Evolutionary conservation across 1,140 invertebrate species (phyloP).

Genomic region (Aphaenogaster rudis): DNA sequence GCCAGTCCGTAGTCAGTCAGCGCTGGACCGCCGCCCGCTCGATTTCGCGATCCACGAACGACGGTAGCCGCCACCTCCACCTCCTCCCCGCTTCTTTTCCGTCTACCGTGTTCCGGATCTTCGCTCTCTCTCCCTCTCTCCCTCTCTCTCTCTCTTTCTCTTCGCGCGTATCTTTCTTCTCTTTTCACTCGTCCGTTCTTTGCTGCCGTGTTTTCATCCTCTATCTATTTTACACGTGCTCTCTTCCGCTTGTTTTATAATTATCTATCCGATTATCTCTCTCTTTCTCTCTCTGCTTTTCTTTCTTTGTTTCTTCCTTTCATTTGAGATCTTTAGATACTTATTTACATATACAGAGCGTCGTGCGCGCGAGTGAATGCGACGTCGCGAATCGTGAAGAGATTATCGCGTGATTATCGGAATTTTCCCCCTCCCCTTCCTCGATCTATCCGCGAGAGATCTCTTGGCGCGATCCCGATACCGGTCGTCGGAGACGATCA

Average conservation of each 20-base stretch:
- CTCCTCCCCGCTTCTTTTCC: conserved; percentile 73
- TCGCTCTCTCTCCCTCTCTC: not conserved
- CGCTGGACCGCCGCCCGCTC: conserved; percentile 87
- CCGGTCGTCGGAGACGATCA: conserved; percentile 35
- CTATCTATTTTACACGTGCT: conserved; percentile 25
- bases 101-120: conserved; percentile 49
- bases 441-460: not conserved
- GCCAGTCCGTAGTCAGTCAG: conserved; percentile 86
- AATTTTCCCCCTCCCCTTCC: not conserved
- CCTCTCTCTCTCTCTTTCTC: not conserved
- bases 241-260: conserved; percentile 13
- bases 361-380: conserved; percentile 68
- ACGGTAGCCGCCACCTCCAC: conserved; percentile 75
- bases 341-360: conserved; percentile 54
- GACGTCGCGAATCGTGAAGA: conserved; percentile 56
- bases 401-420: conserved; percentile 55
- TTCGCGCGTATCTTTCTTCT: conserved; percentile 23
- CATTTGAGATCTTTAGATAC: conserved; percentile 24
- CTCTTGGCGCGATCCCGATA: conserved; percentile 35
- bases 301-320: not conserved
- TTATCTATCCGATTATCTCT: not conserved
- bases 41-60: conserved; percentile 80
- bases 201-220: not conserved
- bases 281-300: not conserved
- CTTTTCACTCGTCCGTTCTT: not conserved